phyloP scores from a whole-genome alignment of 2,113 vertebrate species.

The Saguinus imperator region DNA sequence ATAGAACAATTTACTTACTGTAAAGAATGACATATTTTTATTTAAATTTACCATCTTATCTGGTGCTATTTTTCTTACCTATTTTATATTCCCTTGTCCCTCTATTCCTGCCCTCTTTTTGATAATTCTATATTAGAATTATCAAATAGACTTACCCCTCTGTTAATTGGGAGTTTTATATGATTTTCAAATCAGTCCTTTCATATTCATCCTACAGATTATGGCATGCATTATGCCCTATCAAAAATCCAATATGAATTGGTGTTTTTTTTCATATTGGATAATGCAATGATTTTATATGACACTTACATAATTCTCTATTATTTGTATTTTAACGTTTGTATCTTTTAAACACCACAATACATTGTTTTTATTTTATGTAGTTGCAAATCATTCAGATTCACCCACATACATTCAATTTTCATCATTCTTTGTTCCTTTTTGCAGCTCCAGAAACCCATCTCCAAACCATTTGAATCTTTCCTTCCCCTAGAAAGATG shows the following conservation, averaged over 20 bases:
- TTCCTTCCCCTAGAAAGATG: background rate
- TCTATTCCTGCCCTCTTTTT: background rate
- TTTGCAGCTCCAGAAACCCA: background rate
- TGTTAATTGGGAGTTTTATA: background rate
- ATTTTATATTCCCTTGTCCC: background rate
- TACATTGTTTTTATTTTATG: background rate
- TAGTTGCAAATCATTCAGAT: background rate
- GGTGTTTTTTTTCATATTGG: conserved; percentile 20
- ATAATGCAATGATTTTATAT: background rate
- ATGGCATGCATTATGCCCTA: background rate
- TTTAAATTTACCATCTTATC: background rate
- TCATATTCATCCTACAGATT: background rate
- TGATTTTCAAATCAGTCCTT: background rate
- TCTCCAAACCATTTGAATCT: background rate
- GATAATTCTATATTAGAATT: background rate
- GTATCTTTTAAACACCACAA: background rate
- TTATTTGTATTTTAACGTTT: conserved; percentile 42
- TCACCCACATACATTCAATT: background rate
- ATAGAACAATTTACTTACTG: background rate
- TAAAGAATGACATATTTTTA: background rate
- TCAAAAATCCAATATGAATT: background rate
- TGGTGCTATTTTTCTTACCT: background rate
- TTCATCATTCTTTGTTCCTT: conserved; percentile 9
- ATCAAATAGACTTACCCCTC: background rate
- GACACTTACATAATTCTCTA: background rate